phyloP scores from a whole-genome alignment of 2,113 vertebrate genomes.

The Rhadina sibilatrix region DNA sequence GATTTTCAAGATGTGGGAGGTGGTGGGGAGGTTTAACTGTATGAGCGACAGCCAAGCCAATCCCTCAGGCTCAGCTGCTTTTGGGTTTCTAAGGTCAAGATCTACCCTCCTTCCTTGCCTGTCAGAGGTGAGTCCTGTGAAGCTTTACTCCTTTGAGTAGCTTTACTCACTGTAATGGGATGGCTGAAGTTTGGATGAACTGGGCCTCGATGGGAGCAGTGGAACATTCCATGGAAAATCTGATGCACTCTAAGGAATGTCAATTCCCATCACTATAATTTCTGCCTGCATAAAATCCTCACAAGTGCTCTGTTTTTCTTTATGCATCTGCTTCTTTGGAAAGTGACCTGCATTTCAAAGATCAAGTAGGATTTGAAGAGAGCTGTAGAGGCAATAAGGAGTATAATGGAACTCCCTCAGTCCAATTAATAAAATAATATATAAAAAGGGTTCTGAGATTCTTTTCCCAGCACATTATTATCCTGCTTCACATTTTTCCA shows the following conservation, averaged over 20 bases:
- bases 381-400: constrained; percentile 1
- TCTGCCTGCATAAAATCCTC: background rate
- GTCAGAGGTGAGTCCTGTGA: background rate
- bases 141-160: background rate
- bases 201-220: background rate
- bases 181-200: background rate
- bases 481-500: background rate
- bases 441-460: background rate
- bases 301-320: constrained; percentile 21
- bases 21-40: background rate
- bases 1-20: background rate
- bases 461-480: background rate
- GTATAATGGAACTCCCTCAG: background rate
- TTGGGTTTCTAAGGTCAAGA: background rate
- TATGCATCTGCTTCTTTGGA: constrained; percentile 26
- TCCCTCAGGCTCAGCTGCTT: background rate
- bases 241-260: constrained; percentile 29
- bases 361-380: constrained; percentile 33
- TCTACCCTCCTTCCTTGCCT: background rate
- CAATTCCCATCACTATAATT: constrained; percentile 35
- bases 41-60: background rate
- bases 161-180: background rate
- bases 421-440: constrained; percentile 11
- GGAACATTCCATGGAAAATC: constrained; percentile 52
- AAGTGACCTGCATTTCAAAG: constrained; percentile 35